A percentile compares a stretch with the other conserved stretches of the same genome.
phyloP scores from a whole-genome alignment of 1,140 invertebrate genomes.

The Drosophila seguyi region DNA sequence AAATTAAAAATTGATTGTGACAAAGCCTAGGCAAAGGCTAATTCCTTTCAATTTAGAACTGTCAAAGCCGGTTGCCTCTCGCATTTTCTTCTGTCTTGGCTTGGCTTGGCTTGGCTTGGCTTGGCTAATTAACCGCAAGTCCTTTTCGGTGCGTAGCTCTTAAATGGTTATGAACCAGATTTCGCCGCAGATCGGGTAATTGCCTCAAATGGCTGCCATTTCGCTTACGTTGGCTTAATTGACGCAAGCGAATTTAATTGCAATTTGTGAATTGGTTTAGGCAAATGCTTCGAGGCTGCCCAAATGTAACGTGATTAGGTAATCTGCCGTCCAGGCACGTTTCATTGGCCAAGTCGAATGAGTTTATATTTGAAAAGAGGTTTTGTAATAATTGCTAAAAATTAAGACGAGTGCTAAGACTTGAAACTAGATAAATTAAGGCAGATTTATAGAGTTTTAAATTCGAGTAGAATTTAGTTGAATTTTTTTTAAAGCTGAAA shows the following conservation, averaged over 20 bases:
- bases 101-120: too few species aligned
- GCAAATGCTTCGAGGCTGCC: constrained; percentile 40
- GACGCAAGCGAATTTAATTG: constrained; percentile 43
- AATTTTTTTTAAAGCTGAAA: not conserved
- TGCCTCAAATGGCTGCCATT: constrained; percentile 53
- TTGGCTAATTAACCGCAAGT: constrained; percentile 49
- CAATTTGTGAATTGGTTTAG: constrained; percentile 47
- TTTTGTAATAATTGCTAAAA: not conserved
- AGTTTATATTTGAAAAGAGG: not conserved
- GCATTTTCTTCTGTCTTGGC: constrained; percentile 53
- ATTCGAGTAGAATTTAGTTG: not conserved
- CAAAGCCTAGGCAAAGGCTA: constrained; percentile 74
- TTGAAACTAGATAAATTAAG: not conserved
- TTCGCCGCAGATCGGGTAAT: constrained; percentile 29
- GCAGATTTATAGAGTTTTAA: not conserved
- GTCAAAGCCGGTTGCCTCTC: constrained; percentile 45
- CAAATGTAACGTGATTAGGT: constrained; percentile 43
- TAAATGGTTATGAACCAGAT: constrained; percentile 58
- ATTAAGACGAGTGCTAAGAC: not conserved
- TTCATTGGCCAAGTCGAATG: constrained; percentile 10
- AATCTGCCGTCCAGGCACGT: constrained; percentile 33
- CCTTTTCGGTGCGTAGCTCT: constrained; percentile 32
- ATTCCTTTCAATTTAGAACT: constrained; percentile 61
- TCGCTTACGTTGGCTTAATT: constrained; percentile 34
- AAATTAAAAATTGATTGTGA: constrained; percentile 84